Percentiles rank a stretch among this genome's conserved stretches.
Evolutionary conservation across 2,113 vertebrate species (phyloP).

Genomic region (Tychaedon coryphoeus): DNA sequence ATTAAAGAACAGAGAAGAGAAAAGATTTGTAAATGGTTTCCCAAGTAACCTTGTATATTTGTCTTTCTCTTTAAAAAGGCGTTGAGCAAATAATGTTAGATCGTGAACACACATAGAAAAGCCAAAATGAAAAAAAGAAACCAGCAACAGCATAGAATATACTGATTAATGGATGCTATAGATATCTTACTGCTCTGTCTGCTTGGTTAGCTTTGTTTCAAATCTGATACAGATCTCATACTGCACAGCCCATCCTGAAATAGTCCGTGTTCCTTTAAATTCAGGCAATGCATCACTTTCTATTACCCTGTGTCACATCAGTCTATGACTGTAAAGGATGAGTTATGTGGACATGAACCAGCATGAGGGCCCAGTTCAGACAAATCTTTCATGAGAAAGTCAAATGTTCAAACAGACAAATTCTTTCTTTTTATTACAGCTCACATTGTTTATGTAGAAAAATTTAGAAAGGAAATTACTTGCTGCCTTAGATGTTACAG

Average conservation of each 20-base stretch:
- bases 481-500: not conserved
- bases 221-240: constrained; percentile 78
- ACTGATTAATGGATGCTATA: constrained; percentile 77
- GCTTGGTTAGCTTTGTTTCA: constrained; percentile 82
- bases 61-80: constrained; percentile 53
- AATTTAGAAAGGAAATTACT: not conserved
- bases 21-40: not conserved
- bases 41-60: constrained; percentile 21
- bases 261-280: constrained; percentile 79
- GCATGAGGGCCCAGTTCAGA: constrained; percentile 54
- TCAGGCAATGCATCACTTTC: constrained; percentile 81
- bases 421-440: not conserved
- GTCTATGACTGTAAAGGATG: constrained; percentile 73
- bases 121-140: not conserved
- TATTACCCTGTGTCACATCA: constrained; percentile 75
- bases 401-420: constrained; percentile 32
- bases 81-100: constrained; percentile 14
- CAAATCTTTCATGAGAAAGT: constrained; percentile 58
- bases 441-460: not conserved
- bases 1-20: not conserved
- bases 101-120: not conserved
- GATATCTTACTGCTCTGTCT: constrained; percentile 74
- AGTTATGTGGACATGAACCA: constrained; percentile 75
- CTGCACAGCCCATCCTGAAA: constrained; percentile 73
- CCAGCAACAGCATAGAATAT: constrained; percentile 1